Percentiles rank a stretch among this genome's conserved stretches.
phyloP scores from a whole-genome alignment of 2,888 invertebrate genomes.

The Sceliomorpha sp. region DNA sequence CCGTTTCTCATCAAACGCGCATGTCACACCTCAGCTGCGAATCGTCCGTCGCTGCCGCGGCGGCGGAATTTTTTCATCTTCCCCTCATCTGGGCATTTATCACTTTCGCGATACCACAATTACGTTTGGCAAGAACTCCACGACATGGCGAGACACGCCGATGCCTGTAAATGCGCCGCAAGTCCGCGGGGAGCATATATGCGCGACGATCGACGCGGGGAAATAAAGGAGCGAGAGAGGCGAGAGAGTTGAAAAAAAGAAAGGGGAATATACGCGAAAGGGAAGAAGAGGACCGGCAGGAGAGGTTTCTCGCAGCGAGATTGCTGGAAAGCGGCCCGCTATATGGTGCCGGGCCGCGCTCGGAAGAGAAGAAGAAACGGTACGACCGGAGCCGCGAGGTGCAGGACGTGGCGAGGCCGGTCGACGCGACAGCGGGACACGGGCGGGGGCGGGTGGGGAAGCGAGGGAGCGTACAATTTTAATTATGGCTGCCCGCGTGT shows the following conservation, averaged over 20 bases:
- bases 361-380: slow-evolving; percentile 7
- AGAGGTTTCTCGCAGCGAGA: slow-evolving; percentile 9
- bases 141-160: slow-evolving; percentile 26
- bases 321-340: slow-evolving; percentile 11
- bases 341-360: slow-evolving; percentile 25
- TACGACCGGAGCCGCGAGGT: slow-evolving; percentile 1
- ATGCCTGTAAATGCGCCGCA: slow-evolving; percentile 28
- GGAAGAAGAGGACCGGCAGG: slow-evolving; percentile 36
- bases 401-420: too few relatives aligned
- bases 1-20: too few relatives aligned
- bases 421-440: too few relatives aligned
- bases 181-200: slow-evolving; percentile 30
- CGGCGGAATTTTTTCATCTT: neutral
- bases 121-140: slow-evolving; percentile 25
- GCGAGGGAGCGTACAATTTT: slow-evolving; percentile 65
- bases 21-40: too few relatives aligned
- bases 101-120: slow-evolving; percentile 26
- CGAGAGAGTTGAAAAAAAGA: too few relatives aligned
- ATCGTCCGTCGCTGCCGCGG: neutral
- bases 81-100: slow-evolving; percentile 14
- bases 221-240: slow-evolving; percentile 30
- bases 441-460: slow-evolving; percentile 19
- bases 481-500: slow-evolving; percentile 70
- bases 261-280: slow-evolving; percentile 15
- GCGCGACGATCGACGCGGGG: slow-evolving; percentile 17